Evolutionary conservation across 2,797 vertebrate genomes (phyloP).

Genomic region (Dendrocincla fuliginosa): DNA sequence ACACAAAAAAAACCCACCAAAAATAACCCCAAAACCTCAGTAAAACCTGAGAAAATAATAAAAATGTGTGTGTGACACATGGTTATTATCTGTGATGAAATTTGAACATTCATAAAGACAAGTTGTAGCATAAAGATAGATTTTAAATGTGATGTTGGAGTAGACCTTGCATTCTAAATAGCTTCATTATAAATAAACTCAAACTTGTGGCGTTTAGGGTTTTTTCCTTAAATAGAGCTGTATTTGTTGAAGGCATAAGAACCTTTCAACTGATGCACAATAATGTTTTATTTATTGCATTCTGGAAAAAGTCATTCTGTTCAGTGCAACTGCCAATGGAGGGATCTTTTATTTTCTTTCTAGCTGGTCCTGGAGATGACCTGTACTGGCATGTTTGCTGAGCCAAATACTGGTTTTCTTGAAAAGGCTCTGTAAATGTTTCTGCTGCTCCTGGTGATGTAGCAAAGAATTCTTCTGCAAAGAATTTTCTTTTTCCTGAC

Average conservation of each 20-base stretch:
- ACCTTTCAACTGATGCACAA: neutral
- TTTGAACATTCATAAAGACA: neutral
- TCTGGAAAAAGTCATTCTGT: neutral
- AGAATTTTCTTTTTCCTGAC: neutral
- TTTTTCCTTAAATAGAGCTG: neutral
- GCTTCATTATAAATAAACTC: neutral
- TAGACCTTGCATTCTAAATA: neutral
- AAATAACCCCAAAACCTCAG: neutral
- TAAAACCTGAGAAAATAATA: neutral
- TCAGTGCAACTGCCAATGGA: neutral
- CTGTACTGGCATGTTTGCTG: neutral
- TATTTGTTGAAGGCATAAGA: neutral
- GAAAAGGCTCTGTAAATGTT: neutral
- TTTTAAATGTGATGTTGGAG: neutral
- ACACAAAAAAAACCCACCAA: too few species aligned
- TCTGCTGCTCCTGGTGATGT: neutral
- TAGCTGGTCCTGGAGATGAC: neutral
- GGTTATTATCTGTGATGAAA: neutral
- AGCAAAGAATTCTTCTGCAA: neutral
- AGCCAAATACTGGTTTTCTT: neutral
- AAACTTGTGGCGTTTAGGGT: neutral
- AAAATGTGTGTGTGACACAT: neutral
- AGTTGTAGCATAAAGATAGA: neutral
- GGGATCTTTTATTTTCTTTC: neutral
- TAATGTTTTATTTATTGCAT: neutral